Base-by-base conservation (phyloP, 2,113 vertebrate genomes). In the Nannospalax galili region DNA sequence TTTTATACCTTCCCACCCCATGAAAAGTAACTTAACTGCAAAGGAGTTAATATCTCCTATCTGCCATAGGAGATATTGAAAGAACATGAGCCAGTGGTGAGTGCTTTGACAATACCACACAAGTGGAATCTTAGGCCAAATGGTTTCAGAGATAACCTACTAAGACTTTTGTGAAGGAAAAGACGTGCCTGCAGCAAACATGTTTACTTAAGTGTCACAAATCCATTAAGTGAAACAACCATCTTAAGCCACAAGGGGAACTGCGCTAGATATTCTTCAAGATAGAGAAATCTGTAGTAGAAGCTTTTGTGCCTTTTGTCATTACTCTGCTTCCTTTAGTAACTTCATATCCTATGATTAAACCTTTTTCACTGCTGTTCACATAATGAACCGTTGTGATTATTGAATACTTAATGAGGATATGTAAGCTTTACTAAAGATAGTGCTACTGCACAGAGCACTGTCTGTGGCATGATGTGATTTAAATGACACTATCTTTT, bases 351-450 rank as follows among this genome's bases (percentile, higher is more conserved):
- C 98, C 98, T 8, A 45, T 99, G 98, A 99, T 99, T 98, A 98
- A 95, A 98, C 92, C 42, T 88, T 95, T n/a, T 88, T 98, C 84
- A 97, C 98, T 99, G 99, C 98, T 99, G 98, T 99, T 99, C 99
- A 99, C 98, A 98, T 99, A 97, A 98, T 99, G 98, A 99, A 93
- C 92, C 12, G 87, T 58, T 78, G 94, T 99, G 99, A 98, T 99
- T 98, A 98, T 82, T 58, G 19, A 96, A 80, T 97, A 96, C 22
- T 45, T 96, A 89, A 98, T 99, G 98, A 99, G 98, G 98, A 98
- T 98, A 98, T 97, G 94, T 74, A 93, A 91, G 35, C 56, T 92
- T n/a, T 52, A 48, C 84, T 94, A 81, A 95, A 96, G 69, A 65
- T 73, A 56, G 10, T 67, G 10, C 78, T 60, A 35, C 56, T 96